Evolutionary conservation across 2,888 invertebrate genomes (phyloP), one percentile per base, ranked within the genome.

Genomic region (Polymixis lichenea): DNA sequence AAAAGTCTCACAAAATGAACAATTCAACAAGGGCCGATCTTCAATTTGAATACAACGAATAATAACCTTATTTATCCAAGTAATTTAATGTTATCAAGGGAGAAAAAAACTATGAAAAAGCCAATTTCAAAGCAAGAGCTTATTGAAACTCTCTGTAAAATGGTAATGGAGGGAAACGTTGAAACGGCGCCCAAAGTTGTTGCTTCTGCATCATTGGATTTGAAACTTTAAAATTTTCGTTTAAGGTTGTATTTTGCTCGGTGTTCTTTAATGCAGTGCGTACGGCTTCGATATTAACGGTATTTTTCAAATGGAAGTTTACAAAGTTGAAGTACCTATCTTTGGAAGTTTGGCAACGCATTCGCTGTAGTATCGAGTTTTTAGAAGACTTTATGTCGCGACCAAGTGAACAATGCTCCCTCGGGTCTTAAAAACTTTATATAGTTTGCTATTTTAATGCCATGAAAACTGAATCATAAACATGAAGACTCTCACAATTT

Each of bases 111-210:
- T 86, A 84, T 74, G 77, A 84, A 87, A 89, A 88, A 85, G 86
- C 84, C 86, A 87, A 87, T 87, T 87, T 78, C 84, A 83, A 89
- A 88, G 88, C 82, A 85, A 87, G 84, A 89, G 83, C 89, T 89
- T 88, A 90, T 90, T 90, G 87, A 87, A 90, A 89, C 81, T 89
- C 86, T 83, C 75, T 88, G 83, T 88, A 84, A 87, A 89, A 88
- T 86, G 89, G 84, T 85, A 88, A 88, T 84, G 84, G 86, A 83
- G 86, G 85, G 86, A 89, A 89, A 86, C 86, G 83, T 71, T 73
- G 78, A 87, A 86, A 85, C 74, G 88, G 81, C 76, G 75, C 78
- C 84, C 62, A 84, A 87, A 87, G 81, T 82, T 78, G 77, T 83
- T 73, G 62, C 43, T 62, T 70, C n/a, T 49, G 62, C 61, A 69